Percentiles rank a stretch among this genome's conserved stretches.
These are phyloP conservation scores for Anorthoa munda DNA, from an alignment of 2,888 invertebrate species.

Conservation along the genomic window DNA sequence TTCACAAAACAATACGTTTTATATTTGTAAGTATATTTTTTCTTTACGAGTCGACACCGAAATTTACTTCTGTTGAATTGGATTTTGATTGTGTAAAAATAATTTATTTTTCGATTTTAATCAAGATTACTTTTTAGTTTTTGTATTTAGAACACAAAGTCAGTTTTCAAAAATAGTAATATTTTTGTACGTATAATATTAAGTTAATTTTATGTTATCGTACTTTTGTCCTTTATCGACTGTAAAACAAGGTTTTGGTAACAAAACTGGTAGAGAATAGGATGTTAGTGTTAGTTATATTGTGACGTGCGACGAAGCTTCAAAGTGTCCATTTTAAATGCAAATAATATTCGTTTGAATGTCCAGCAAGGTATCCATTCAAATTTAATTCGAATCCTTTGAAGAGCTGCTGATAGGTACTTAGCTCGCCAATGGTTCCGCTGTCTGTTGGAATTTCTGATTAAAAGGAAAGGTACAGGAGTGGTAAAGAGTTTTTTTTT, in stretches of 20 bases:
- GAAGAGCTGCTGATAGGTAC: constrained; percentile 42
- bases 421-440: constrained; percentile 20
- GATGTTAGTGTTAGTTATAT: constrained; percentile 19
- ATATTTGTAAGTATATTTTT: constrained; percentile 45
- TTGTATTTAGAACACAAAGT: background rate
- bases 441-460: constrained; percentile 37
- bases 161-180: background rate
- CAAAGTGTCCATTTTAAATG: constrained; percentile 57
- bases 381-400: constrained; percentile 57
- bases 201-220: background rate
- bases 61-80: constrained; percentile 22
- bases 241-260: background rate
- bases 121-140: background rate
- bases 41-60: background rate
- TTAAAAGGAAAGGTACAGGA: constrained; percentile 37
- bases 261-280: background rate
- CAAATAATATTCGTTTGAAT: constrained; percentile 45
- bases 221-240: background rate
- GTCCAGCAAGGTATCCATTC: constrained; percentile 40
- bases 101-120: background rate
- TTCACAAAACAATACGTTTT: constrained; percentile 53
- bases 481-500: constrained; percentile 6
- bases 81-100: constrained; percentile 23
- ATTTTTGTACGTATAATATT: background rate
- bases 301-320: constrained; percentile 19